Evolutionary conservation across 2,113 vertebrate species (phyloP).

Genomic region (Tursiops truncatus): DNA sequence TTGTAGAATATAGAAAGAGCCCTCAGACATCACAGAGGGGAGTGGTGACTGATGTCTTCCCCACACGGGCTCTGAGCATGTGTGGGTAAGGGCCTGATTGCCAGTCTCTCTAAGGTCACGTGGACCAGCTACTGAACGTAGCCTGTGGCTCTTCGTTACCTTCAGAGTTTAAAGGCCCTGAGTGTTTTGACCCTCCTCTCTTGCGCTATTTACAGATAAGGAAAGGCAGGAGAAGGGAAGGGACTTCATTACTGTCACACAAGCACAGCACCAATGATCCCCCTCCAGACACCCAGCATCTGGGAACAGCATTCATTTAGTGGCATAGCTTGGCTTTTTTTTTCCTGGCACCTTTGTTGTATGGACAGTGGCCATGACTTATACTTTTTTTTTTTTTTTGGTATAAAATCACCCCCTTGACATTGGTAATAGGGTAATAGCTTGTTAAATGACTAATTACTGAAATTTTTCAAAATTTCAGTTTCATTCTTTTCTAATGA

Average conservation of each 20-base stretch:
- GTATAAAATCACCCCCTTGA: neutral
- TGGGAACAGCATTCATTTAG: accelerated
- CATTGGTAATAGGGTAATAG: neutral
- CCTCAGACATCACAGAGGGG: neutral
- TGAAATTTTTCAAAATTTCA: neutral
- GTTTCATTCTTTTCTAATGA: neutral
- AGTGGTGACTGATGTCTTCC: neutral
- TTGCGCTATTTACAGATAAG: neutral
- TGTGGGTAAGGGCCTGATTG: accelerated
- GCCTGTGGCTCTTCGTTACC: neutral
- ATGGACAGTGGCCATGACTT: neutral
- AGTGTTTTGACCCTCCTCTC: neutral
- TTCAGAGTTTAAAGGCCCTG: neutral
- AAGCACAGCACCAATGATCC: accelerated
- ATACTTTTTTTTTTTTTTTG: too few relatives aligned
- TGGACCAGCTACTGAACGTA: neutral
- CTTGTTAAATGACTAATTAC: neutral
- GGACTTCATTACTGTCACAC: neutral
- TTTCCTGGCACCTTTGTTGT: too few relatives aligned
- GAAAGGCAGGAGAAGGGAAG: neutral
- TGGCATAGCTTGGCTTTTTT: accelerated
- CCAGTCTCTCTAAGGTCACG: accelerated
- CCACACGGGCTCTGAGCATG: accelerated
- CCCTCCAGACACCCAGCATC: accelerated
- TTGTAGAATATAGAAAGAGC: neutral